Base-by-base conservation (phyloP, 2,113 vertebrate genomes). In the Lophochroa leadbeateri region DNA sequence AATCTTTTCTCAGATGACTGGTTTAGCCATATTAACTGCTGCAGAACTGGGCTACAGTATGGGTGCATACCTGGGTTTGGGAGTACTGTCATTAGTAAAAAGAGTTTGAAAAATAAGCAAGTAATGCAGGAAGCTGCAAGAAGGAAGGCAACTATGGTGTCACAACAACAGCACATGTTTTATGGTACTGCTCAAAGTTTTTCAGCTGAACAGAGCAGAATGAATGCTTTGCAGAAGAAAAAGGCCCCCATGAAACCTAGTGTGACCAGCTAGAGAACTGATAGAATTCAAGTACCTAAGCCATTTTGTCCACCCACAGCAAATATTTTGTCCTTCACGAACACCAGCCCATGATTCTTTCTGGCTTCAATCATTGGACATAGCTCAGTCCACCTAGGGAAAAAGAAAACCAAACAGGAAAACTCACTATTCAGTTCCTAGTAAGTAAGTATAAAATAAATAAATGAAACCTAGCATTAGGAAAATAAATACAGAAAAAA, bases 261-360 rank as follows among this genome's bases (percentile, higher is more conserved):
- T 37, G n/a, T 64, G 23, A 39, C 58, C 86, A 72, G 27, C 33
- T 82, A 64, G 71, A 82, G 69, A 75, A 93, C 60, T 20, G 90
- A 75, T 17, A 87, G 91, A 90, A 50, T 86, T 94, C 1, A 95
- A 93, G 84, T 98, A 99, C 99, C 99, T 86, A 99, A 95, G 67
- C 98, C 98, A 70, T 99, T 99, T 97, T 99, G 99, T 68, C 99
- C 99, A 89, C 99, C 99, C 67, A 99, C 98, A 95, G 99, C 99
- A 96, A 99, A 99, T 98, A 99, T 99, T 97, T 99, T 99, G 94
- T 98, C 98, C 98, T 99, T 99, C 84, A 99, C 99, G 90, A 99
- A 99, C 60, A 98, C 99, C 70, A 99, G 97, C 6, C 99, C 99
- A 13, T 99, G 99, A 96, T 99, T 99, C 98, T 99, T 99, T 95